Conservation (phyloP, 2,888 invertebrate species). For the Thereva nobilitata region DNA sequence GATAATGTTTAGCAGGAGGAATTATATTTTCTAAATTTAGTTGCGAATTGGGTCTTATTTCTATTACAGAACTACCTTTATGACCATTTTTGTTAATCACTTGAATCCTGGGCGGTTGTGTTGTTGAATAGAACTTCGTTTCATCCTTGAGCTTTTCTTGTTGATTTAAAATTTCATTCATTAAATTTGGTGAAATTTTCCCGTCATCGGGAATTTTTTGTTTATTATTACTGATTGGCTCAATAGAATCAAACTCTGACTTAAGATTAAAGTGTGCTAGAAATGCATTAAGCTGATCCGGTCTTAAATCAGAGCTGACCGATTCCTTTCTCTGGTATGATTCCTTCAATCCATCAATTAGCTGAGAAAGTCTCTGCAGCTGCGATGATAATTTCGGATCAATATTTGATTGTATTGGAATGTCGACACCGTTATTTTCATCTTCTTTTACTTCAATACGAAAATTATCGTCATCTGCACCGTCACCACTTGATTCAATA, state of each 20-base stretch:
- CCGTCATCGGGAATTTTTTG: conserved; percentile 40
- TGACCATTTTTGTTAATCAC: not conserved
- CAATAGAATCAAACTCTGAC: conserved; percentile 50
- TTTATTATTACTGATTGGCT: conserved; percentile 43
- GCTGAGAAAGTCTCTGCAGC: conserved; percentile 55
- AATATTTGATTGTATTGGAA: conserved; percentile 44
- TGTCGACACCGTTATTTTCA: conserved; percentile 9
- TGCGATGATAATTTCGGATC: conserved; percentile 55
- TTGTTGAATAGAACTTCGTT: conserved; percentile 12
- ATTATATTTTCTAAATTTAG: conserved; percentile 48
- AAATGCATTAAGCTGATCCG: conserved; percentile 57
- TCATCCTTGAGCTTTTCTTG: conserved; percentile 37
- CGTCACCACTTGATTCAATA: conserved; percentile 54
- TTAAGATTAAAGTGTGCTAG: conserved; percentile 56
- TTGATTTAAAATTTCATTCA: conserved; percentile 40
- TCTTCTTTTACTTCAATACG: conserved; percentile 41
- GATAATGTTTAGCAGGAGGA: conserved; percentile 44
- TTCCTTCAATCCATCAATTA: conserved; percentile 55
- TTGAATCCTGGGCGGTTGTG: conserved; percentile 9
- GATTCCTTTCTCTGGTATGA: conserved; percentile 50
- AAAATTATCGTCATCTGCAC: conserved; percentile 44
- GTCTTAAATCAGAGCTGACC: conserved; percentile 49
- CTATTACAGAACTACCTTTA: conserved; percentile 29
- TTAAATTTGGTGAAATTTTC: conserved; percentile 41
- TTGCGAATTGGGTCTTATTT: conserved; percentile 51